Evolutionary conservation across 2,113 vertebrate species (phyloP), one percentile per base, ranked within the genome.

Genomic region (Amphiprion percula): DNA sequence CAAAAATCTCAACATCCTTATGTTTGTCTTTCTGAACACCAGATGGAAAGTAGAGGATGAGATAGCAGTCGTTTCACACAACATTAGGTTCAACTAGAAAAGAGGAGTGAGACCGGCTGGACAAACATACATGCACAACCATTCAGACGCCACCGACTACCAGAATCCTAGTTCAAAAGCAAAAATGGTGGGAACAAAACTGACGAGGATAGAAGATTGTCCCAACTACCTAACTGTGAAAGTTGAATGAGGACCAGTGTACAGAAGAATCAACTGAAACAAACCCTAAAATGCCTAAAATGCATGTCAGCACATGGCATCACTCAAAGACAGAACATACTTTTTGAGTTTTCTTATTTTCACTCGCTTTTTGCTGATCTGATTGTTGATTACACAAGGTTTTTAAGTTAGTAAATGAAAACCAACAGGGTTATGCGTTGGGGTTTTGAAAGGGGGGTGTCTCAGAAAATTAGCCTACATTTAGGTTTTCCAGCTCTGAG

Each of bases 61-160:
- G 82, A 88, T 90, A 81, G 92, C 91, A 52, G 91, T 93, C 78
- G 90, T 91, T 89, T 89, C 86, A 92, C 91, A 93, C 92, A 75
- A 87, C 86, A 66, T 87, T 87, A 92, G 78, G 92, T 91, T 94
- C 73, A 92, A 94, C 92, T 94, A 92, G 91, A 92, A 92, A 91
- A 89, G 89, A 96, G 95, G 94, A 92, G 96, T 88, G 95, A 91
- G 87, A 93, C 94, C 95, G 94, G 95, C 89, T 94, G 90, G 95
- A 97, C 95, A 90, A 95, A 96, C 96, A 95, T 91, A 97, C 96
- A 96, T 97, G 96, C 96, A 97, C 96, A 96, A 96, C 94, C 97
- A 96, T 94, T 96, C 96, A 90, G 94, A 97, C 95, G 95, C 93
- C 95, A 97, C 81, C 95, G 92, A 94, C 95, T 96, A 91, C 61